These are phyloP conservation scores for Danaus chrysippus DNA, from an alignment of 2,888 invertebrate genomes.

Conservation along the genomic window DNA sequence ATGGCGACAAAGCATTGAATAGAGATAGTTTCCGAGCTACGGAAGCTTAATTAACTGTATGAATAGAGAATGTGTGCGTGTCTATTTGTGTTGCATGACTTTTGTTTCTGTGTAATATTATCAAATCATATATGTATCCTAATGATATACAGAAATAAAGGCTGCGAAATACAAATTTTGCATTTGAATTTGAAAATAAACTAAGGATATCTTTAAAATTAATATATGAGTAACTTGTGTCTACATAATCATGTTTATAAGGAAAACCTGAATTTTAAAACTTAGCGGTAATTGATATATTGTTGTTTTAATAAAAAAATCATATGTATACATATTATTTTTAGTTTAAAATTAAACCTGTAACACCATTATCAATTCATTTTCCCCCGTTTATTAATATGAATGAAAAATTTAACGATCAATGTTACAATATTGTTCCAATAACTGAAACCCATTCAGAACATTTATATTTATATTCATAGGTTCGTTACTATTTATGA, in stretches of 20 bases:
- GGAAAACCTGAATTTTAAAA: no score
- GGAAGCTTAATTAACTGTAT: conserved; percentile 3
- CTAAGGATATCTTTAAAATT: no score
- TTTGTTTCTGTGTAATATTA: background rate
- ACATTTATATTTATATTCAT: conserved; percentile 16
- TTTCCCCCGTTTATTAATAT: background rate
- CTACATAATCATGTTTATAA: no score
- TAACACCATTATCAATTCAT: background rate
- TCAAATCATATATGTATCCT: background rate
- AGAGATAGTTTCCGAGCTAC: conserved; percentile 4
- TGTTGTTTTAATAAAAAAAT: no score
- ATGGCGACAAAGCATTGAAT: conserved; percentile 2
- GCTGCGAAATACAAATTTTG: no score
- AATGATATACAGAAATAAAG: background rate
- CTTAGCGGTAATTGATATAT: no score
- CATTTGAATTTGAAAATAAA: no score
- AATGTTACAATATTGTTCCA: conserved; percentile 23
- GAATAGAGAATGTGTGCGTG: background rate
- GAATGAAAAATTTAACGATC: background rate
- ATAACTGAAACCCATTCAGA: conserved; percentile 22
- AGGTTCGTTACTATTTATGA: background rate
- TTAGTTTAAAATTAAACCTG: no score
- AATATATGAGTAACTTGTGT: no score
- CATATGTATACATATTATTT: no score
- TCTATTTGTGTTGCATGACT: background rate